These are phyloP conservation scores for Radopholus similis DNA, from an alignment of 1,140 invertebrate genomes.

Conservation along the genomic window DNA sequence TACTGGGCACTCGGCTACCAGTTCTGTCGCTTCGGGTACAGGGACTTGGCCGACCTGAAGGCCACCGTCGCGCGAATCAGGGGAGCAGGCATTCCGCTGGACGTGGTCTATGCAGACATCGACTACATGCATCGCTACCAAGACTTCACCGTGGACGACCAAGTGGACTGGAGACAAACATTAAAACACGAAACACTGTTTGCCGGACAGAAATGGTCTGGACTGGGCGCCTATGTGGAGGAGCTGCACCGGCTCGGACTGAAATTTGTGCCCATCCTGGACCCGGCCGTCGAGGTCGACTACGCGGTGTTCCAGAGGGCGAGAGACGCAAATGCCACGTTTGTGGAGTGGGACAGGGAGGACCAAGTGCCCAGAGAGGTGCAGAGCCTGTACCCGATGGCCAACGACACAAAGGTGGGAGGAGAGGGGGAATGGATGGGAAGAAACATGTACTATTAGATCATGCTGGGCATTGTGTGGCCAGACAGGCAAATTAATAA, in stretches of 20 bases:
- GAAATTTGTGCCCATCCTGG: conserved; percentile 39
- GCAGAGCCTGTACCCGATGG: conserved; percentile 32
- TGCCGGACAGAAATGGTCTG: conserved; percentile 32
- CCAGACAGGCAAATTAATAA: too few species aligned
- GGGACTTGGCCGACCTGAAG: conserved; percentile 68
- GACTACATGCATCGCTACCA: conserved; percentile 82
- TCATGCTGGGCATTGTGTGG: conserved; percentile 58
- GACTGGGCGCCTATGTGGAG: conserved; percentile 30
- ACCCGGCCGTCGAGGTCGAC: conserved; percentile 43
- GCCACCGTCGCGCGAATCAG: conserved; percentile 58
- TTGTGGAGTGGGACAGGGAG: conserved; percentile 36
- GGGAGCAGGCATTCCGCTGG: conserved; percentile 61
- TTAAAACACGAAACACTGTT: neutral
- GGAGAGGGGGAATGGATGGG: conserved; percentile 55
- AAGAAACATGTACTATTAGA: conserved; percentile 22
- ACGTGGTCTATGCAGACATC: conserved; percentile 62
- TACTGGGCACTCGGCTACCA: conserved; percentile 62
- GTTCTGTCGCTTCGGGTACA: conserved; percentile 69
- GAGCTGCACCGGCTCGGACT: conserved; percentile 31
- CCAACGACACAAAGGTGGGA: conserved; percentile 20
- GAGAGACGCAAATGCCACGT: conserved; percentile 25
- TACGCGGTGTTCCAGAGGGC: conserved; percentile 36
- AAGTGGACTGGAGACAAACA: too few species aligned
- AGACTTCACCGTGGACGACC: conserved; percentile 70
- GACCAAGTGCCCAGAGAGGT: conserved; percentile 30